Evolutionary conservation across 2,888 invertebrate species (phyloP).

Genomic region (Sympetrum striolatum): DNA sequence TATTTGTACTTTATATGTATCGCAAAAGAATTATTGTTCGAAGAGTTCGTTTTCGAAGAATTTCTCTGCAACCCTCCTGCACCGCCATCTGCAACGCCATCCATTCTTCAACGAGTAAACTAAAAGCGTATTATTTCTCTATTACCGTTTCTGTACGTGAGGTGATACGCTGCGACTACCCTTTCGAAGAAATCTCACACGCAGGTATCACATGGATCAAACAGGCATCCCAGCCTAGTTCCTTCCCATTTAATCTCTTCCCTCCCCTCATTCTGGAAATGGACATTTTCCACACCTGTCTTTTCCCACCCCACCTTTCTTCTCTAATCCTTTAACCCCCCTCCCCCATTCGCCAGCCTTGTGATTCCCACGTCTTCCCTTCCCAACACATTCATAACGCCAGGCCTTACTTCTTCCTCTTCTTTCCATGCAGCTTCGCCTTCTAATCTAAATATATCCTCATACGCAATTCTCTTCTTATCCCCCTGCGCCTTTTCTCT

Average conservation of each 20-base stretch:
- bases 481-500: not conserved
- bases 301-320: not conserved
- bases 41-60: no score
- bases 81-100: not conserved
- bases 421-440: not conserved
- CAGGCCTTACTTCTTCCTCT: not conserved
- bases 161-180: not conserved
- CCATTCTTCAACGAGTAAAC: not conserved
- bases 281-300: slow-evolving; percentile 32
- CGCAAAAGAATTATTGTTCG: no score
- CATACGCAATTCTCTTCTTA: not conserved
- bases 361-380: not conserved
- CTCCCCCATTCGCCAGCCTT: not conserved
- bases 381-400: not conserved
- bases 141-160: not conserved
- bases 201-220: not conserved
- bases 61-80: no score
- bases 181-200: not conserved
- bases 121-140: not conserved
- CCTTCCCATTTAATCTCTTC: not conserved
- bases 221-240: not conserved
- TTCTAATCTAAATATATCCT: not conserved
- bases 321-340: not conserved
- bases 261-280: not conserved
- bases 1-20: no score